Evolutionary conservation across 2,797 vertebrate species (phyloP).

Genomic region (Orestias chungarensis): DNA sequence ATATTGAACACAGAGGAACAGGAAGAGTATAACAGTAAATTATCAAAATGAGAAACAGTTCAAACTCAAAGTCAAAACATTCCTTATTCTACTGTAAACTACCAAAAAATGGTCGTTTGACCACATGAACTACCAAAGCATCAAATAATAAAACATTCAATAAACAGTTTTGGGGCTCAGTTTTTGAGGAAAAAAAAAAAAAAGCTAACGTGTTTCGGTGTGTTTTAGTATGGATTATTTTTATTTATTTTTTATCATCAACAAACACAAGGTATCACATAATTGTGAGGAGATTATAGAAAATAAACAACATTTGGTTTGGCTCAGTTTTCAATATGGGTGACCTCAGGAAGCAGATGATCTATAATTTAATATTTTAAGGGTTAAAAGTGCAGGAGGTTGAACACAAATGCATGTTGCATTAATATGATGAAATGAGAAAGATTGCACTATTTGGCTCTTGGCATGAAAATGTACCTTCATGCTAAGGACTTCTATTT

Average conservation of each 20-base stretch:
- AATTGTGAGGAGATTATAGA: background rate
- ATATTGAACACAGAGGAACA: too few relatives aligned
- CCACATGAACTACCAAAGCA: background rate
- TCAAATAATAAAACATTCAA: slow-evolving; percentile 7
- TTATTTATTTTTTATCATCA: background rate
- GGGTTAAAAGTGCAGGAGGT: background rate
- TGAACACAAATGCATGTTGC: background rate
- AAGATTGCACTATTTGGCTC: too few relatives aligned
- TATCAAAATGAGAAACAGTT: too few relatives aligned
- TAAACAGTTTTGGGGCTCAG: background rate
- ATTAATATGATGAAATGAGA: too few relatives aligned
- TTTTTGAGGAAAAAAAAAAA: too few relatives aligned
- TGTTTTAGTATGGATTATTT: background rate
- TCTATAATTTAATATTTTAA: too few relatives aligned
- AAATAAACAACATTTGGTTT: background rate
- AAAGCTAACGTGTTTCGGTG: background rate
- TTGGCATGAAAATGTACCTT: too few relatives aligned
- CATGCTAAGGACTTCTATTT: too few relatives aligned
- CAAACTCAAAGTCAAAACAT: too few relatives aligned
- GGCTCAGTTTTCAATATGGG: background rate
- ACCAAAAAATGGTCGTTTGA: slow-evolving; percentile 6
- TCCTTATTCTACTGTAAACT: too few relatives aligned
- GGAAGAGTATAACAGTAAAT: too few relatives aligned
- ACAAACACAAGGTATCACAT: background rate
- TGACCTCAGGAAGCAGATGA: too few relatives aligned